Percentiles rank a stretch among this genome's conserved stretches.
Conservation (phyloP, 1,140 invertebrate species). For the Drosophila subpulchrella region DNA sequence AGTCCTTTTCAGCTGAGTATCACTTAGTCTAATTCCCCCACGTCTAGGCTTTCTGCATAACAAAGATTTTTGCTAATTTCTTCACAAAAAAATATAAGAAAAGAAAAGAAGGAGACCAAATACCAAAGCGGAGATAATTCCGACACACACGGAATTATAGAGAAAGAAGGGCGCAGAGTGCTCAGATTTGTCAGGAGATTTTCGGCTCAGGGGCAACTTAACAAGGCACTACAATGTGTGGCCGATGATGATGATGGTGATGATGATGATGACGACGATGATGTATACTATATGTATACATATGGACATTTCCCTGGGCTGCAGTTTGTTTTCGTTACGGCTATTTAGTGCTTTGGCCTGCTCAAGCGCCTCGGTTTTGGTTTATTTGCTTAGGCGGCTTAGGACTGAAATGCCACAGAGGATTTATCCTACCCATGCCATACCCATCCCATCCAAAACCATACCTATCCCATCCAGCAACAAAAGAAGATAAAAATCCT, state of each 20-base stretch:
- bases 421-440: slow-evolving; percentile 32
- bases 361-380: slow-evolving; percentile 58
- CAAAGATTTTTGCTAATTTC: slow-evolving; percentile 41
- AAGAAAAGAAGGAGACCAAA: slow-evolving; percentile 19
- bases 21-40: slow-evolving; percentile 13
- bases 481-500: slow-evolving; percentile 1
- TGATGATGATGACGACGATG: neutral
- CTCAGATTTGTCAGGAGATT: slow-evolving; percentile 42
- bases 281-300: neutral
- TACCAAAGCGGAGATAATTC: slow-evolving; percentile 40
- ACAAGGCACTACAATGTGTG: slow-evolving; percentile 49
- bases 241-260: slow-evolving; percentile 26
- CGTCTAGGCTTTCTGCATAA: slow-evolving; percentile 33
- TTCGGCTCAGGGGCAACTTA: slow-evolving; percentile 42
- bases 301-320: slow-evolving; percentile 21
- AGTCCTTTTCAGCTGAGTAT: slow-evolving; percentile 14
- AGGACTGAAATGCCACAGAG: slow-evolving; percentile 36
- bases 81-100: neutral
- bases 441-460: too few relatives aligned
- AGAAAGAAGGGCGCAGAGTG: slow-evolving; percentile 34
- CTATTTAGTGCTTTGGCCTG: slow-evolving; percentile 62
- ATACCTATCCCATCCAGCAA: neutral
- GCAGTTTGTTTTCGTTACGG: slow-evolving; percentile 63
- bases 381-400: slow-evolving; percentile 74
- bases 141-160: slow-evolving; percentile 38